Conservation (phyloP, 2,113 vertebrate species). For the Ctenodactylus gundi region DNA sequence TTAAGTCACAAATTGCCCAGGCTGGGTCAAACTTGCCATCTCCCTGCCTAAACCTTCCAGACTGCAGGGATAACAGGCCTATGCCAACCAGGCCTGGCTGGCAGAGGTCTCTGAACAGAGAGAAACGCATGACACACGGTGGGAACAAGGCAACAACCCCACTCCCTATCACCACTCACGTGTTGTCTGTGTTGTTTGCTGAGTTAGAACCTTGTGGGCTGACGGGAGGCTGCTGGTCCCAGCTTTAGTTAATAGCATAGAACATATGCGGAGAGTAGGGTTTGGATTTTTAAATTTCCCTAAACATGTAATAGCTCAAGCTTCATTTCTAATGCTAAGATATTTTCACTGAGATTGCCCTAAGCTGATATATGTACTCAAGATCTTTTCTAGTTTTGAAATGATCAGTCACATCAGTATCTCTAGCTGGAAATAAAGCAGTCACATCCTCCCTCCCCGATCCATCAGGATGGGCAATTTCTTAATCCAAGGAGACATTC, state of each 20-base stretch:
- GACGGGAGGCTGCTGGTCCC: neutral
- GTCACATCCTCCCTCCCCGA: neutral
- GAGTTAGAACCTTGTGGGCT: slow-evolving; percentile 34
- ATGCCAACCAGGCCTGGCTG: too few species aligned
- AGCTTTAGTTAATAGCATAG: slow-evolving; percentile 22
- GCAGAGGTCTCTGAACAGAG: slow-evolving; percentile 32
- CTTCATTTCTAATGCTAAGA: slow-evolving; percentile 4
- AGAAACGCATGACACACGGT: neutral
- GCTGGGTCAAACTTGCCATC: too few species aligned
- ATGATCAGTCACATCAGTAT: neutral
- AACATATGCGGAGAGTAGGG: neutral
- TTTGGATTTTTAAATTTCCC: slow-evolving; percentile 2
- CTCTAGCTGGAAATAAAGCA: neutral
- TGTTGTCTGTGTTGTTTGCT: neutral
- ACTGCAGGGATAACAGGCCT: too few species aligned
- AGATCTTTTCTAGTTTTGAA: neutral
- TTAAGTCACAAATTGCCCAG: too few species aligned
- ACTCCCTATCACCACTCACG: neutral
- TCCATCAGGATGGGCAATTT: neutral
- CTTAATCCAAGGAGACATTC: neutral
- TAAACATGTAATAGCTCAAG: neutral
- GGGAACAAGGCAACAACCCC: neutral
- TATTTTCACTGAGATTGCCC: neutral
- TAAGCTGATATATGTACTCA: neutral
- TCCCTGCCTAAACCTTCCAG: too few species aligned